These are phyloP conservation scores for Lophotis ruficrista DNA, from an alignment of 2,113 vertebrate species.

Conservation along the genomic window DNA sequence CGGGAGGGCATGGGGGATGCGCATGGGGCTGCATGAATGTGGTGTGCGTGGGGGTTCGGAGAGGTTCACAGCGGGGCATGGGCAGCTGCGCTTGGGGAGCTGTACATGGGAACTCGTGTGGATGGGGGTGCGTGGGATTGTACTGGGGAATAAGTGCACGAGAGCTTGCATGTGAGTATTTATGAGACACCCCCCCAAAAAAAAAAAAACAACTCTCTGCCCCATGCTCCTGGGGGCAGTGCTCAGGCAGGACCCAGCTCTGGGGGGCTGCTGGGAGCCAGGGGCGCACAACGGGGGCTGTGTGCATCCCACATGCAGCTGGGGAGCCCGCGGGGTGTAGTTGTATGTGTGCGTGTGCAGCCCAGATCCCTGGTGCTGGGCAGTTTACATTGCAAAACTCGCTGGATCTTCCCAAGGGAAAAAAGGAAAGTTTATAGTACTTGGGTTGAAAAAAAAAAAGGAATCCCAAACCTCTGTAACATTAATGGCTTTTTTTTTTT, in stretches of 20 bases:
- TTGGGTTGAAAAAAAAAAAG: neutral
- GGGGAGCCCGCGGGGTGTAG: accelerated
- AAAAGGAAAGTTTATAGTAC: conserved; percentile 5
- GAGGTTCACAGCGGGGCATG: neutral
- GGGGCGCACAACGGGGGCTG: neutral
- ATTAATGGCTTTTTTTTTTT: neutral
- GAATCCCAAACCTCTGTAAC: neutral
- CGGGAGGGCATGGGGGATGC: no score
- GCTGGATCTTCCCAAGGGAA: conserved; percentile 17
- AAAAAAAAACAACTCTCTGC: no score
- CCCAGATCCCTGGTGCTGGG: neutral
- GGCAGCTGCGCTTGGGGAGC: neutral
- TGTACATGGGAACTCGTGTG: accelerated
- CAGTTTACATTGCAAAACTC: neutral
- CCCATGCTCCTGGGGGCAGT: accelerated
- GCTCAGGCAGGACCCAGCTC: neutral
- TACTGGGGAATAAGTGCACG: neutral
- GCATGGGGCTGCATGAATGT: neutral
- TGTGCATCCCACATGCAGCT: neutral
- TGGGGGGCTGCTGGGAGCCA: neutral
- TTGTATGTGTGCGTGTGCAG: neutral
- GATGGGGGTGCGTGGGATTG: neutral
- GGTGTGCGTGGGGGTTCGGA: neutral
- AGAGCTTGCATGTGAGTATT: accelerated
- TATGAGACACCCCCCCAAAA: neutral